These are phyloP conservation scores for Lepidothrix coronata DNA, from an alignment of 2,113 vertebrate species.

Conservation along the genomic window DNA sequence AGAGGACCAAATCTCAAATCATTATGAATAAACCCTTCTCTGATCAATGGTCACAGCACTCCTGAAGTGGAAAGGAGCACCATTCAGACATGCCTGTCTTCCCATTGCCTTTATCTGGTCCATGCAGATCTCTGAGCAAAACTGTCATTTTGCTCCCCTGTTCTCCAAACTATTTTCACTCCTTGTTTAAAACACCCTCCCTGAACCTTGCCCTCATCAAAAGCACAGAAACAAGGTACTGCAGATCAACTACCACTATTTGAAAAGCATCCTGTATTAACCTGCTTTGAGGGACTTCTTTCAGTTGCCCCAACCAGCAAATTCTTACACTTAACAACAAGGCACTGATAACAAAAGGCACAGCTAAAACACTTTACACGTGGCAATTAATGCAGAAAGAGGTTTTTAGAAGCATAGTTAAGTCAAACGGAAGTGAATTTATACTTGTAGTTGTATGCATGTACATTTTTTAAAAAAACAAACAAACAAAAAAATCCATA, in stretches of 20 bases:
- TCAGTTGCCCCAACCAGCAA: not conserved
- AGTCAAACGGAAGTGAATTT: not conserved
- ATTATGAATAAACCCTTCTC: not conserved
- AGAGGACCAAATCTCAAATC: not conserved
- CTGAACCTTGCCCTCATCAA: not conserved
- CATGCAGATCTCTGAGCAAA: not conserved
- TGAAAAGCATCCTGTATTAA: not conserved
- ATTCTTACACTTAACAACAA: not conserved
- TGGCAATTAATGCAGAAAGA: not conserved
- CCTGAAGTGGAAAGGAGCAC: not conserved
- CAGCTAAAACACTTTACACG: not conserved
- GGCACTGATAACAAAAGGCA: not conserved
- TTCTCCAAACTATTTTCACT: not conserved
- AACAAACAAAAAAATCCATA: not conserved
- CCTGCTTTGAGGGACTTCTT: not conserved
- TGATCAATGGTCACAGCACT: not conserved
- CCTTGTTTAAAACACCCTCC: not conserved
- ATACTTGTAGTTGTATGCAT: not conserved
- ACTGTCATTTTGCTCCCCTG: rapidly evolving
- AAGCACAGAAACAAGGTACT: not conserved
- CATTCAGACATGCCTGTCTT: not conserved
- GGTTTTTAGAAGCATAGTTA: not conserved
- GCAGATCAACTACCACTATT: not conserved
- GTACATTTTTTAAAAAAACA: not conserved
- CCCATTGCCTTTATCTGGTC: not conserved